These are phyloP conservation scores for Leptinotarsa tumamoca DNA, from an alignment of 2,888 invertebrate species.

Conservation along the genomic window DNA sequence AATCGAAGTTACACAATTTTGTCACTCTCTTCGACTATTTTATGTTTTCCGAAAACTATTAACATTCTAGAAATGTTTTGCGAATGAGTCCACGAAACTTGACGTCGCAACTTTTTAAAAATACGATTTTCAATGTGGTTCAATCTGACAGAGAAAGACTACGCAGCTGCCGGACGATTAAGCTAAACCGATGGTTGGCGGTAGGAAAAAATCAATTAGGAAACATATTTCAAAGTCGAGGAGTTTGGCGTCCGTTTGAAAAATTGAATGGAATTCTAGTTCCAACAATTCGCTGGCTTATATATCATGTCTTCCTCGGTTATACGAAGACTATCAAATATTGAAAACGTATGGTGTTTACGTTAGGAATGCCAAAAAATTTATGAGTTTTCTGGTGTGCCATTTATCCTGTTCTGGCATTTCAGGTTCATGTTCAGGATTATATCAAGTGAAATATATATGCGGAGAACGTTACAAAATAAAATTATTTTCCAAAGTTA, in stretches of 20 bases:
- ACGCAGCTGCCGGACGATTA: neutral
- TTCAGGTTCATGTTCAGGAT: neutral
- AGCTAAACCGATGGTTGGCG: neutral
- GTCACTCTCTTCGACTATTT: neutral
- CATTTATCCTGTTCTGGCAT: constrained; percentile 9
- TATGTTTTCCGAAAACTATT: constrained; percentile 2
- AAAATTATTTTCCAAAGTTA: too few relatives aligned
- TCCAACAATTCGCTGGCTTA: constrained; percentile 7
- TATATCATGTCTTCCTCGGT: neutral
- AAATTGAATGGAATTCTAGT: neutral
- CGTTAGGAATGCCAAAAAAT: constrained; percentile 9
- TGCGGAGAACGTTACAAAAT: too few relatives aligned
- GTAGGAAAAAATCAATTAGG: neutral
- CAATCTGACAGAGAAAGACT: constrained; percentile 3
- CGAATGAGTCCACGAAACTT: constrained; percentile 11
- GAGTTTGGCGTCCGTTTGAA: neutral
- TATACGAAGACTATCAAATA: constrained; percentile 9
- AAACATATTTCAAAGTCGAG: neutral
- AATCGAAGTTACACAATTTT: neutral
- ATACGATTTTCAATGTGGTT: neutral
- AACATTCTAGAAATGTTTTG: neutral
- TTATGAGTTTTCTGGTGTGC: neutral
- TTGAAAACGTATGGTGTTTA: constrained; percentile 4
- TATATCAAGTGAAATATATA: too few relatives aligned
- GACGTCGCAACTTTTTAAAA: constrained; percentile 9